phyloP scores from a whole-genome alignment of 1,140 invertebrate genomes.

The Chrysoperla carnea region DNA sequence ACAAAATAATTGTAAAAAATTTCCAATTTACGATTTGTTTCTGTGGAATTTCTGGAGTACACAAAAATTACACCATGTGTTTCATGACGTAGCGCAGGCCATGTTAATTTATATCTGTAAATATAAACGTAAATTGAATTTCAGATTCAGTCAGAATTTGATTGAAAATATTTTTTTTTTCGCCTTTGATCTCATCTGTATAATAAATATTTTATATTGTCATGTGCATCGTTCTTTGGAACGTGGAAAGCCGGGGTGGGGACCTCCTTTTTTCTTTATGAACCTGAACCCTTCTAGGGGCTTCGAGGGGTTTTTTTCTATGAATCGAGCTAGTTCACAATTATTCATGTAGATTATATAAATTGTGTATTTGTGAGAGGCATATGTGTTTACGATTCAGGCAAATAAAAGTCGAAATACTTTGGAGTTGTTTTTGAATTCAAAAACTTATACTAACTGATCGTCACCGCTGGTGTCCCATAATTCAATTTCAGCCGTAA shows the following conservation, averaged over 20 bases:
- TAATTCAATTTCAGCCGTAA: conserved; percentile 43
- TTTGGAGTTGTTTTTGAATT: too few relatives aligned
- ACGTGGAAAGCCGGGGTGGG: too few relatives aligned
- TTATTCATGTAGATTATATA: too few relatives aligned
- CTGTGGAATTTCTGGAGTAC: conserved; percentile 32
- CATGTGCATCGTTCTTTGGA: background rate
- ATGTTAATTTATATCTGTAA: conserved; percentile 40
- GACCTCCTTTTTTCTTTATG: too few relatives aligned
- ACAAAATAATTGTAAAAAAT: conserved; percentile 43
- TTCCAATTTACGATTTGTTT: conserved; percentile 33
- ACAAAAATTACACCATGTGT: conserved; percentile 43
- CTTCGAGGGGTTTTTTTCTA: background rate
- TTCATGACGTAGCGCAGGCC: conserved; percentile 45
- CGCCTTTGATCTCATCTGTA: too few relatives aligned
- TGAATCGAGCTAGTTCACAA: background rate
- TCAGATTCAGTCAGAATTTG: background rate
- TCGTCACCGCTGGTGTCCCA: conserved; percentile 57
- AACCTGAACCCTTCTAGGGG: background rate
- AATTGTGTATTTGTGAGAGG: too few relatives aligned
- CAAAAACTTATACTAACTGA: conserved; percentile 37
- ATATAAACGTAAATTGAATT: conserved; percentile 7
- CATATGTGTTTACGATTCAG: too few relatives aligned
- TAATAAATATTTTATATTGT: too few relatives aligned
- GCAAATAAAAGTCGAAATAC: too few relatives aligned
- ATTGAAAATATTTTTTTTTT: background rate